Percentiles rank a stretch among this genome's conserved stretches.
phyloP scores from a whole-genome alignment of 2,113 vertebrate genomes.

The Ceuthmochares aereus region DNA sequence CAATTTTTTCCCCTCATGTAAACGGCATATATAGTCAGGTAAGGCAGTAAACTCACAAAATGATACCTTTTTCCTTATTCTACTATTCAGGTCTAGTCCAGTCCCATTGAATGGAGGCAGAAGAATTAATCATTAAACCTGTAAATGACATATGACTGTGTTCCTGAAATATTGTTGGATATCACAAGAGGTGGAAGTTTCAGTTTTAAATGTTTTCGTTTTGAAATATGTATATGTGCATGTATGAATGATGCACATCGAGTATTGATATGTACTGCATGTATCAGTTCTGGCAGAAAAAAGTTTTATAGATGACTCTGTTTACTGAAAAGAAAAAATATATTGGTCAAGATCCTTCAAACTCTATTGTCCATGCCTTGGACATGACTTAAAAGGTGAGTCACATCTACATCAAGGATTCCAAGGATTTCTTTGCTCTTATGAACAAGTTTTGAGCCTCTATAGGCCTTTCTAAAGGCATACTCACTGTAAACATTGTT shows the following conservation, averaged over 20 bases:
- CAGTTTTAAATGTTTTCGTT: fast-evolving
- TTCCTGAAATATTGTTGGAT: neutral
- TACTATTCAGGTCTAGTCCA: neutral
- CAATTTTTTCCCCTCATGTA: neutral
- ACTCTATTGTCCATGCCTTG: neutral
- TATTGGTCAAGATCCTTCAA: neutral
- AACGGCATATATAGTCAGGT: neutral
- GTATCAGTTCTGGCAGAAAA: neutral
- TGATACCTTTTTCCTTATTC: neutral
- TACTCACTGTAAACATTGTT: neutral
- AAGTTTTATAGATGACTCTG: neutral
- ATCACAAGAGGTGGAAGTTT: neutral
- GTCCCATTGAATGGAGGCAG: neutral
- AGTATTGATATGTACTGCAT: no score
- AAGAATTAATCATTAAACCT: neutral
- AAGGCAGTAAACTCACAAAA: neutral
- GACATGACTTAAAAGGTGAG: neutral
- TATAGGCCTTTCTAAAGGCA: neutral
- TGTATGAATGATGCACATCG: neutral
- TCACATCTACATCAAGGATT: neutral
- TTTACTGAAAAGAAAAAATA: neutral
- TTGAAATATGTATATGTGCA: neutral
- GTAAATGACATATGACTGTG: neutral
- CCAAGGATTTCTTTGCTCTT: neutral
- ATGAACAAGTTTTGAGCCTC: neutral